Base-by-base conservation (phyloP, 1,140 invertebrate species). In the Cyclina sinensis region DNA sequence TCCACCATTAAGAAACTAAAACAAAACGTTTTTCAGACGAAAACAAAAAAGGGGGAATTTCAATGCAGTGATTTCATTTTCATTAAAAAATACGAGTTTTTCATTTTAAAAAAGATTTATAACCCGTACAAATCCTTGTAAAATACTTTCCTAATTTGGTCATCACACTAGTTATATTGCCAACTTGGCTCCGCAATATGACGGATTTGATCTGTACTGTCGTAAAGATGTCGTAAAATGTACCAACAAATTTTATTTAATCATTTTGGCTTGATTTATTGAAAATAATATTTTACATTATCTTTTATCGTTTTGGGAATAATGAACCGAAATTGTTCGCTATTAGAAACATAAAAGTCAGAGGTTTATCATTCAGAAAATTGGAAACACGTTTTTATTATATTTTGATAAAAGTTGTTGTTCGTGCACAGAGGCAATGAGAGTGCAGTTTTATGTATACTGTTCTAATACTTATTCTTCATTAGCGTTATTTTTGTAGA, bases 211-310 rank as follows among this genome's bases (percentile, higher is more conserved):
- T 70, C 65, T 70, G 32, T 37, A 9, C 35, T 18, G 3, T 27
- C 14, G 30, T 70, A 70, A 70, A 70, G 32, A 70, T 70, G 27
- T 70, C 65, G 24, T 70, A 70, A 70, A 70, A 24, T 16, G 12
- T 39, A 70, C 65, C 30, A 70, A 70, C 32, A 39, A 35, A 70
- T 70, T 70, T 70, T 70, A 70, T 39, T 70, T 70, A 70, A 70
- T 70, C 30, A 37, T 32, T 39, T 37, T 70, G 0, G 32, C 3
- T 37, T 70, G 65, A 70, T 70, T 70, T 70, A 70, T 70, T 70
- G 65, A 70, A 70, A 70, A 70, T 70, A 70, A 35, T 70, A 70
- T 70, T 70, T 70, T 70, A 70, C 32, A 37, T 37, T 70, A 70
- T 70, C 65, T 70, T 70, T 70, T 9, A 70, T 70, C 65, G 32